Base-by-base conservation (phyloP, 2,888 invertebrate species). In the Plebejus melissa region DNA sequence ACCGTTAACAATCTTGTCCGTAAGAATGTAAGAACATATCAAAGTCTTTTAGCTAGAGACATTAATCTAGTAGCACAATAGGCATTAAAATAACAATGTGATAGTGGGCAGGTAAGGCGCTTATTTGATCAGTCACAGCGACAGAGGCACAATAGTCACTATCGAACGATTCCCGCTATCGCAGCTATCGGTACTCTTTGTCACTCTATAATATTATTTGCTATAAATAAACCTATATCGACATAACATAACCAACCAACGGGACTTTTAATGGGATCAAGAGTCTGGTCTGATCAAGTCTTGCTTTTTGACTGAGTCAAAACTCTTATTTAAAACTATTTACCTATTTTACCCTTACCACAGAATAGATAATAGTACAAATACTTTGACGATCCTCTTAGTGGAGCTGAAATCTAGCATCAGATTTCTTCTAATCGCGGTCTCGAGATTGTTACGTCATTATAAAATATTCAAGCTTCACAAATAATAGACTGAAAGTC, bases 31-130 rank as follows among this genome's bases (percentile, higher is more conserved):
- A 60, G 60, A 60, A 28, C 28, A 60, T 28, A 65, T 65, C 71
- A 71, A 22, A 46, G 11, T 71, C 22, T 71, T 41, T 28, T 41
- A 71, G 50, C 54, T 50, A 13, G 4, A 72, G 87, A 90, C 89
- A 87, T 88, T 91, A 90, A 91, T 86, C 88, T 87, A 82, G 87
- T 89, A 88, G 86, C 88, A 89, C 88, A 90, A 88, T 86, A 85
- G 80, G 83, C 80, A 87, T 90, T 89, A 90, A 84, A 90, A 89
- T 90, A 86, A 90, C 90, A 90, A 89, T 90, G 71, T 58, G 57
- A 46, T 85, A 87, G 82, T 88, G 87, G 89, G 90, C 89, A 90
- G 82, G 85, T 91, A 91, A 92, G 90, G 90, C 91, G 92, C 92
- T 92, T 93, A 92, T 83, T 80, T 88, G 90, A 90, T 89, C 87